A percentile compares a stretch with the other conserved stretches of the same genome.
These are phyloP conservation scores for Vanessa tameamea DNA, from an alignment of 1,140 invertebrate species.

Conservation along the genomic window DNA sequence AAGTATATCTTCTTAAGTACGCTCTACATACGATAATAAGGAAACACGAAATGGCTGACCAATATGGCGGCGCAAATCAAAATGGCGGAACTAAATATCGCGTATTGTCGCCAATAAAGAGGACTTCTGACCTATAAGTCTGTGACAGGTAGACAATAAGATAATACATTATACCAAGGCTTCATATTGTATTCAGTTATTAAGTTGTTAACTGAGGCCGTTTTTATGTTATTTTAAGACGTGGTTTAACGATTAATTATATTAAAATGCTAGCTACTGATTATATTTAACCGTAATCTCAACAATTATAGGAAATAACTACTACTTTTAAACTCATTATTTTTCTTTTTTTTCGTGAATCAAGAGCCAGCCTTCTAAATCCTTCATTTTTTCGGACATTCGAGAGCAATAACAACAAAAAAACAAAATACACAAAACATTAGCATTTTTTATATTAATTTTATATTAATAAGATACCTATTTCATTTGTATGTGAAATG, in stretches of 20 bases:
- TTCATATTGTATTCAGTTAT: constrained; percentile 46
- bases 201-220: constrained; percentile 29
- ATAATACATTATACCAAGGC: constrained; percentile 67
- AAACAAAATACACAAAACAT: too few species aligned
- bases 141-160: constrained; percentile 61
- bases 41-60: constrained; percentile 38
- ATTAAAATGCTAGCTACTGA: background rate
- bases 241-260: background rate
- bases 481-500: too few species aligned
- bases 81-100: constrained; percentile 49
- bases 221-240: constrained; percentile 9
- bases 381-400: too few species aligned
- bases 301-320: too few species aligned
- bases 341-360: too few species aligned
- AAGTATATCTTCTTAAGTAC: background rate
- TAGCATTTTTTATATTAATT: too few species aligned
- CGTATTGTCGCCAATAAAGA: constrained; percentile 43
- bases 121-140: constrained; percentile 57
- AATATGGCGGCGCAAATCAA: constrained; percentile 45
- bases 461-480: too few species aligned
- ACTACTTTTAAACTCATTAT: too few species aligned
- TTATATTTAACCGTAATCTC: too few species aligned
- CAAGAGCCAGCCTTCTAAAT: too few species aligned
- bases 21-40: constrained; percentile 8
- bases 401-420: too few species aligned